Evolutionary conservation across 1,140 invertebrate species (phyloP).

Genomic region (Bombus vancouverensis): DNA sequence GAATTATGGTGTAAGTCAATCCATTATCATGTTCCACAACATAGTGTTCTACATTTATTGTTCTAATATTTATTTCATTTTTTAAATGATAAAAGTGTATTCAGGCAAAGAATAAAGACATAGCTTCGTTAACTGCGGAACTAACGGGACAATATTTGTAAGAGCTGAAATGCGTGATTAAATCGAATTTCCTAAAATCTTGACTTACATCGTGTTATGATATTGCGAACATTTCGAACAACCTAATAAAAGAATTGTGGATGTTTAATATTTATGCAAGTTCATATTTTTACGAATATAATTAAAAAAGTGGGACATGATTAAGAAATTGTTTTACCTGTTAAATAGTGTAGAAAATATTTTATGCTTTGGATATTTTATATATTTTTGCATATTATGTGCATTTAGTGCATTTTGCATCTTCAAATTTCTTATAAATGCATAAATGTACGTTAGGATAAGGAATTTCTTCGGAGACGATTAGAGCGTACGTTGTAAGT

Average conservation of each 20-base stretch:
- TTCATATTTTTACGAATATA: background rate
- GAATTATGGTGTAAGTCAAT: no score
- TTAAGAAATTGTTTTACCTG: background rate
- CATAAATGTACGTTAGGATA: background rate
- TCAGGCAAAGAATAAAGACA: no score
- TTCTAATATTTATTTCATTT: no score
- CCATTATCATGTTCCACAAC: no score
- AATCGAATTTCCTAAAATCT: no score
- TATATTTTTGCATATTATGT: background rate
- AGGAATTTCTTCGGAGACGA: slow-evolving; percentile 4
- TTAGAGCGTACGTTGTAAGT: slow-evolving; percentile 10
- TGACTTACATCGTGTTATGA: background rate
- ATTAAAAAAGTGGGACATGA: background rate
- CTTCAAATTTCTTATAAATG: background rate
- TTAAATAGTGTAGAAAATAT: background rate
- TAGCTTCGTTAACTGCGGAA: no score
- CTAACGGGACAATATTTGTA: no score
- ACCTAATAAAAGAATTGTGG: background rate
- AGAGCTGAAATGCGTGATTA: no score
- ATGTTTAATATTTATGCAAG: background rate
- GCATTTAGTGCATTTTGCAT: background rate
- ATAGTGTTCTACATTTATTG: no score
- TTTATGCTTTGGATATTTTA: background rate
- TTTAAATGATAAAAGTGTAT: no score
- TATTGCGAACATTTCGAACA: background rate